phyloP scores from a whole-genome alignment of 2,113 vertebrate genomes.

The Oplegnathus fasciatus region DNA sequence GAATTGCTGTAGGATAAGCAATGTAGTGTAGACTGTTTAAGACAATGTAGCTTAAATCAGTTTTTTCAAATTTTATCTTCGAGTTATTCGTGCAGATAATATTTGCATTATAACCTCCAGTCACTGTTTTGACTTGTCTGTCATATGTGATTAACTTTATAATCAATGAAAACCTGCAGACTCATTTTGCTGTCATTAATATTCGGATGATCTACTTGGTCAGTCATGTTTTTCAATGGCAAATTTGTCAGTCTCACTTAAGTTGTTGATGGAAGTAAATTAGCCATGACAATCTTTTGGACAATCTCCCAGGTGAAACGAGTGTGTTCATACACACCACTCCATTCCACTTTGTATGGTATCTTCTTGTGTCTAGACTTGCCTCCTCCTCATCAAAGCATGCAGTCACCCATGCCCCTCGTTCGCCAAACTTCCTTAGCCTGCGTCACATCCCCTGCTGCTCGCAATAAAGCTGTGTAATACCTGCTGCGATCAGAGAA shows the following conservation, averaged over 20 bases:
- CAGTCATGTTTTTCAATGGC: background rate
- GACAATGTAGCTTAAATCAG: background rate
- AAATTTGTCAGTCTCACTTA: background rate
- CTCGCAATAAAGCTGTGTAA: slow-evolving; percentile 48
- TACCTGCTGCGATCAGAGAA: slow-evolving; percentile 46
- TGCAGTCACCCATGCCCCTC: background rate
- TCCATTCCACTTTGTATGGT: background rate
- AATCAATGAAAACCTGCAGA: background rate
- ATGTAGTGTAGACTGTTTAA: background rate
- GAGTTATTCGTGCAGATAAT: background rate
- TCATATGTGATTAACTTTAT: slow-evolving; percentile 5
- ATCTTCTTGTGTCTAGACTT: slow-evolving; percentile 47
- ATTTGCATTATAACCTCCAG: background rate
- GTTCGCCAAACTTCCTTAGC: background rate
- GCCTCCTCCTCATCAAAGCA: slow-evolving; percentile 37
- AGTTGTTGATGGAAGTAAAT: slow-evolving; percentile 6
- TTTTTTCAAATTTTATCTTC: background rate
- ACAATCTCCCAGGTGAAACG: slow-evolving; percentile 1
- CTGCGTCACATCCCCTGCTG: slow-evolving; percentile 1
- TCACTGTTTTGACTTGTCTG: background rate
- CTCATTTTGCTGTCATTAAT: slow-evolving; percentile 2
- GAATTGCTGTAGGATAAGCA: background rate
- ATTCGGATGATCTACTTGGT: background rate
- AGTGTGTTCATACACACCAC: background rate
- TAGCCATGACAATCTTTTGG: slow-evolving; percentile 14